Evolutionary conservation across 2,888 invertebrate genomes (phyloP).

Genomic region (Chloromyia formosa): DNA sequence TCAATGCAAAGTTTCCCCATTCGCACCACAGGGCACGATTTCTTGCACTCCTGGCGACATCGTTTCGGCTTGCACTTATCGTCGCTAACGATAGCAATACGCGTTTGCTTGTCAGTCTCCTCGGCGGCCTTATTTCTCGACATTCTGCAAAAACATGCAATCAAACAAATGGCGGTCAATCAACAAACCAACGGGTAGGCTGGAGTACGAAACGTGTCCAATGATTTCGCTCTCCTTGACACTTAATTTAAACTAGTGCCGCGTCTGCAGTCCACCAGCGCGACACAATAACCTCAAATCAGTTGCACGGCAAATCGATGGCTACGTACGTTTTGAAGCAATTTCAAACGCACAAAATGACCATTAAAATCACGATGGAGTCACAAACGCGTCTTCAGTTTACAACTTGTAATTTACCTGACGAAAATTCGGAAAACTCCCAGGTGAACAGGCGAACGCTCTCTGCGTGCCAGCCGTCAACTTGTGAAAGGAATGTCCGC

Average conservation of each 20-base stretch:
- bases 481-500: constrained; percentile 57
- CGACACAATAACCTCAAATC: background rate
- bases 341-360: too few relatives aligned
- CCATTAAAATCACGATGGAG: too few relatives aligned
- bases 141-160: constrained; percentile 65
- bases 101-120: constrained; percentile 91
- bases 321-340: too few relatives aligned
- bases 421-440: constrained; percentile 9
- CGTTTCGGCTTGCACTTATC: constrained; percentile 99
- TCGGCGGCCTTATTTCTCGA: constrained; percentile 78
- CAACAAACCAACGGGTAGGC: background rate
- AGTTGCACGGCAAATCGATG: background rate
- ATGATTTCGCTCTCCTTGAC: background rate
- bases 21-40: constrained; percentile 97
- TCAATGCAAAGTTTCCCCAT: constrained; percentile 99
- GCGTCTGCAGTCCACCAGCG: background rate
- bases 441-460: constrained; percentile 57
- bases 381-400: too few relatives aligned
- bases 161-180: constrained; percentile 3
- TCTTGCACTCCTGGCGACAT: constrained; percentile 98
- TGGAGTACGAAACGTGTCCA: background rate
- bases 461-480: constrained; percentile 62
- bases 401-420: background rate
- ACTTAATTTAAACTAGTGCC: background rate
- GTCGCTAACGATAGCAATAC: constrained; percentile 97